These are phyloP conservation scores for Calcarius lapponicus DNA, from an alignment of 2,797 vertebrate species.

Conservation along the genomic window DNA sequence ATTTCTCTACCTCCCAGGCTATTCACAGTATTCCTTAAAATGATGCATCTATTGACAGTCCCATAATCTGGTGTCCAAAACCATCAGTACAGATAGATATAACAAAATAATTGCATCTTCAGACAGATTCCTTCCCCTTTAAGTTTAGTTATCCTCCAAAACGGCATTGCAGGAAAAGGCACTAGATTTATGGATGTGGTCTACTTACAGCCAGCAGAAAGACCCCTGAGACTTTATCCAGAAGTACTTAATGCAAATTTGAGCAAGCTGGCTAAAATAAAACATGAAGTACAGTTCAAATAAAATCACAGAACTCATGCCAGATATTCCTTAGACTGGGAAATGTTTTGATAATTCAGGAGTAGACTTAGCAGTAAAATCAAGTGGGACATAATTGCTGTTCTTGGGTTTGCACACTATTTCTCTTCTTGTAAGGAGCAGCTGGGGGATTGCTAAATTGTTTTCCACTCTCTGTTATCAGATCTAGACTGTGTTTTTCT, in stretches of 20 bases:
- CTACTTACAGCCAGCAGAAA: neutral
- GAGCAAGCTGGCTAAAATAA: neutral
- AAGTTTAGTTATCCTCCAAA: neutral
- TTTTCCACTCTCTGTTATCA: neutral
- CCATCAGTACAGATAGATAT: neutral
- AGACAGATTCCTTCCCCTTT: neutral
- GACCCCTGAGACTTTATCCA: neutral
- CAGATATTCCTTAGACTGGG: neutral
- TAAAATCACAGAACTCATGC: neutral
- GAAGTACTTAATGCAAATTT: neutral
- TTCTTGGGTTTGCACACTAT: neutral
- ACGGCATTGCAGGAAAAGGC: neutral
- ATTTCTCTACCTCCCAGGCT: neutral
- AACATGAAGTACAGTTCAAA: neutral
- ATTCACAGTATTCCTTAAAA: neutral
- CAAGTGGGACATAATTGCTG: neutral
- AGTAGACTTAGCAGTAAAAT: neutral
- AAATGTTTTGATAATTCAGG: neutral
- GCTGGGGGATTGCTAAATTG: neutral
- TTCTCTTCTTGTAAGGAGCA: neutral
- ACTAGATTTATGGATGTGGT: neutral
- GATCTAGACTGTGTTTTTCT: neutral
- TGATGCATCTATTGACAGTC: neutral
- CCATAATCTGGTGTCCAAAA: neutral
- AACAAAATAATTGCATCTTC: neutral